Evolutionary conservation across 2,888 invertebrate species (phyloP).

Genomic region (Acanthoscelides obtectus): DNA sequence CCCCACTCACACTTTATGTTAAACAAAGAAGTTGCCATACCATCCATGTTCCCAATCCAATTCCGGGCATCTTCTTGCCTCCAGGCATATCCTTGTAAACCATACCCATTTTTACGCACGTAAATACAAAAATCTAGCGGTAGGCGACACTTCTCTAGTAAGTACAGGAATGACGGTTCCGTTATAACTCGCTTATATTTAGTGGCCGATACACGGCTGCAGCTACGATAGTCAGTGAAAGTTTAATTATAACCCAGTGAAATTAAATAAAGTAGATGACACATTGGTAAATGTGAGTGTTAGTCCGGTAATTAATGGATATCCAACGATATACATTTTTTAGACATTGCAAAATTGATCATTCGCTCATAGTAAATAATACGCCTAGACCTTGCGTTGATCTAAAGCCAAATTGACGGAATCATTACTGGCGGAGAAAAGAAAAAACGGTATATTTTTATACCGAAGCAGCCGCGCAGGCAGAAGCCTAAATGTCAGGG

Average conservation of each 20-base stretch:
- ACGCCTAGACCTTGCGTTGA: too few species aligned
- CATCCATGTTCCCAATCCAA: slow-evolving; percentile 80
- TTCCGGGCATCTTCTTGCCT: slow-evolving; percentile 35
- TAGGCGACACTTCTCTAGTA: neutral
- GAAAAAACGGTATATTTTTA: too few species aligned
- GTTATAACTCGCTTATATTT: neutral
- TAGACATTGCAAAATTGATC: too few species aligned
- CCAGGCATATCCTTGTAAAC: slow-evolving; percentile 13
- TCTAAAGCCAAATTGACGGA: too few species aligned
- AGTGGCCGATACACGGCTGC: neutral
- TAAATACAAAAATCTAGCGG: neutral
- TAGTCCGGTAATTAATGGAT: too few species aligned
- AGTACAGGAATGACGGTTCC: neutral
- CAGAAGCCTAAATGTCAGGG: too few species aligned
- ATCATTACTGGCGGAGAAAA: too few species aligned
- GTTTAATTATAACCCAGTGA: neutral
- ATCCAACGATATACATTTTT: too few species aligned
- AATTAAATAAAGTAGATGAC: neutral
- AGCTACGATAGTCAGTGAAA: neutral
- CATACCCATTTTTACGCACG: slow-evolving; percentile 10
- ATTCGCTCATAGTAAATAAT: too few species aligned
- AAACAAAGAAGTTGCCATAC: slow-evolving; percentile 52
- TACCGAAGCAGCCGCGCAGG: too few species aligned
- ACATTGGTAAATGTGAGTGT: too few species aligned
- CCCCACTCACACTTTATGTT: too few species aligned